Percentiles rank a stretch among this genome's conserved stretches.
These are phyloP conservation scores for Liparis tanakae DNA, from an alignment of 2,797 vertebrate genomes.

Conservation along the genomic window DNA sequence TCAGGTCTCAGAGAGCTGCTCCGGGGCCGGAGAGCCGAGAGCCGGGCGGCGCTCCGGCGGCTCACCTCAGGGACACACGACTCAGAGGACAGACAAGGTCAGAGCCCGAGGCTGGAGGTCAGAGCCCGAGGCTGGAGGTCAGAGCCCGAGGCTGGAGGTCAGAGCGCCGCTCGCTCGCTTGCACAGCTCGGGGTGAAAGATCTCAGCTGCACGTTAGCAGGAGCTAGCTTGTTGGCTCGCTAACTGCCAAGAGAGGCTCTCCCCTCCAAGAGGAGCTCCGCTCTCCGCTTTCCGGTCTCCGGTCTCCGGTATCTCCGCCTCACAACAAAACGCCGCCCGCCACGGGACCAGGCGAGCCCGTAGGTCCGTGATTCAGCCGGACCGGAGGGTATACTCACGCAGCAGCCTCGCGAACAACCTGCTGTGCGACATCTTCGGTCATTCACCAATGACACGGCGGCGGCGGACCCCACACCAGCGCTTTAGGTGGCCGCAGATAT, in stretches of 20 bases:
- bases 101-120: constrained; percentile 22
- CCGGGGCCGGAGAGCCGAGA: too few relatives aligned
- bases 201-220: constrained; percentile 1
- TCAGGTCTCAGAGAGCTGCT: too few relatives aligned
- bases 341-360: too few relatives aligned
- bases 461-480: constrained; percentile 60
- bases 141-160: not conserved
- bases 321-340: too few relatives aligned
- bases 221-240: constrained; percentile 20
- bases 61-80: too few relatives aligned
- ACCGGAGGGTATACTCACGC: constrained; percentile 87
- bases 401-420: constrained; percentile 85
- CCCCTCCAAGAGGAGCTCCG: too few relatives aligned
- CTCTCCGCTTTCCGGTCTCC: too few relatives aligned
- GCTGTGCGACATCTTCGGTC: constrained; percentile 88
- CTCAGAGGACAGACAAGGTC: constrained; percentile 39
- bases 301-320: too few relatives aligned
- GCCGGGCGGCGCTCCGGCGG: too few relatives aligned
- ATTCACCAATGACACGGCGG: constrained; percentile 88
- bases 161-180: too few relatives aligned
- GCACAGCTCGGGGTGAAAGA: constrained; percentile 14
- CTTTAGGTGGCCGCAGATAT: constrained; percentile 63
- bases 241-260: constrained; percentile 23
- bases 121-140: not conserved
- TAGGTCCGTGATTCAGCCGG: too few relatives aligned